A percentile compares a stretch with the other conserved stretches of the same genome.
These are phyloP conservation scores for Ictalurus furcatus DNA, from an alignment of 2,113 vertebrate species.

Conservation along the genomic window DNA sequence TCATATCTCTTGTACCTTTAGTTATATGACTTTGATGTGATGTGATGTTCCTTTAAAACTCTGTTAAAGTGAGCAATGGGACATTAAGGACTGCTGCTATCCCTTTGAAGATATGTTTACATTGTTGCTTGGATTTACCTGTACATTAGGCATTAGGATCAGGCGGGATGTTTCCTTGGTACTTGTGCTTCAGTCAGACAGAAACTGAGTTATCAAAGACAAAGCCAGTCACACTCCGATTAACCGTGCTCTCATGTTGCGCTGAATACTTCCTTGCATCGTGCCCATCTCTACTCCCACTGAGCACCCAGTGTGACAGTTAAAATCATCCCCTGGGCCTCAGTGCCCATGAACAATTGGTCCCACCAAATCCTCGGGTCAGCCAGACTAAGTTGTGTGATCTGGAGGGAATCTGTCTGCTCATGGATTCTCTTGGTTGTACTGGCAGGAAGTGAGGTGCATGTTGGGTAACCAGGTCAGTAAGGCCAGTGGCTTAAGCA, in stretches of 20 bases:
- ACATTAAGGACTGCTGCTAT: too few relatives aligned
- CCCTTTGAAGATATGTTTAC: background rate
- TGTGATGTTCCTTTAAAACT: background rate
- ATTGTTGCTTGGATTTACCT: background rate
- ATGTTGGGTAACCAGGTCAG: conserved; percentile 71
- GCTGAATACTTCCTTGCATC: conserved; percentile 73
- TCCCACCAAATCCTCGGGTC: conserved; percentile 76
- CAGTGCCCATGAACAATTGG: conserved; percentile 79
- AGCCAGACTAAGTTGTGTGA: conserved; percentile 73
- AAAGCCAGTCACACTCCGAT: conserved; percentile 38
- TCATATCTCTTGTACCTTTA: background rate
- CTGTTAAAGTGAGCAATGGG: background rate
- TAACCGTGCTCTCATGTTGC: conserved; percentile 72
- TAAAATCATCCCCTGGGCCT: conserved; percentile 81
- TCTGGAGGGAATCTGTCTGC: conserved; percentile 83
- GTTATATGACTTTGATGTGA: background rate
- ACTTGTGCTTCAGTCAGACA: conserved; percentile 7
- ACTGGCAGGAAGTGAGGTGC: conserved; percentile 82
- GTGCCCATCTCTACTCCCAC: conserved; percentile 71
- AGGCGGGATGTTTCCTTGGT: conserved; percentile 8
- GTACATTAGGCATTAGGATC: background rate
- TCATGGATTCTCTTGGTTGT: conserved; percentile 86
- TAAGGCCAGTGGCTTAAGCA: conserved; percentile 75
- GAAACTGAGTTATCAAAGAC: conserved; percentile 49
- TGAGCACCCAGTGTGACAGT: conserved; percentile 82